These are phyloP conservation scores for Ptychadena robeensis DNA, from an alignment of 2,797 vertebrate species.

Conservation along the genomic window DNA sequence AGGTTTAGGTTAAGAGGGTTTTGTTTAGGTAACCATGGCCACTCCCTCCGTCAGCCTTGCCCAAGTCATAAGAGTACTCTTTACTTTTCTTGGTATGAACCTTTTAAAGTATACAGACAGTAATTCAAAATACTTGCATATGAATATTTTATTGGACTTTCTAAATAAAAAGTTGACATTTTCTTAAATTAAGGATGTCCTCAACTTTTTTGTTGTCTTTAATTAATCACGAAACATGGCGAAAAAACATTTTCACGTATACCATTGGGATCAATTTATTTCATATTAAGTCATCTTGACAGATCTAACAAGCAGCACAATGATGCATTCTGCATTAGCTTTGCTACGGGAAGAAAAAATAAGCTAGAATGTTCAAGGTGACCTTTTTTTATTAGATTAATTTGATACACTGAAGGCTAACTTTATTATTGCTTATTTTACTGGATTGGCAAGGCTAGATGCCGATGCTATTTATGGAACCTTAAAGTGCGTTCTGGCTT, in stretches of 20 bases:
- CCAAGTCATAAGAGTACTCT: too few species aligned
- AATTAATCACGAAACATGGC: slow-evolving; percentile 16
- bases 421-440: slow-evolving; percentile 46
- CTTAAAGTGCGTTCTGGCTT: slow-evolving; percentile 22
- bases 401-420: slow-evolving; percentile 50
- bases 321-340: slow-evolving; percentile 24
- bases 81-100: not conserved
- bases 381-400: slow-evolving; percentile 51
- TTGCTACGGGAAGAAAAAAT: slow-evolving; percentile 19
- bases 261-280: slow-evolving; percentile 32
- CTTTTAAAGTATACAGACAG: not conserved
- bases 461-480: slow-evolving; percentile 28
- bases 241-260: slow-evolving; percentile 16
- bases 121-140: not conserved
- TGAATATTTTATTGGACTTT: too few species aligned
- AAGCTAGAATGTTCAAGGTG: slow-evolving; percentile 48
- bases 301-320: slow-evolving; percentile 46
- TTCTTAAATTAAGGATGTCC: not conserved
- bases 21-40: too few species aligned
- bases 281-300: slow-evolving; percentile 45
- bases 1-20: too few species aligned
- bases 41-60: too few species aligned
- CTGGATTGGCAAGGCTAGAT: slow-evolving; percentile 44
- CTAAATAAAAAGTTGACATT: not conserved
- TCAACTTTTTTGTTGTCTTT: not conserved